Evolutionary conservation across 2,888 invertebrate genomes (phyloP).

Genomic region (Thysanoteuthis rhombus): DNA sequence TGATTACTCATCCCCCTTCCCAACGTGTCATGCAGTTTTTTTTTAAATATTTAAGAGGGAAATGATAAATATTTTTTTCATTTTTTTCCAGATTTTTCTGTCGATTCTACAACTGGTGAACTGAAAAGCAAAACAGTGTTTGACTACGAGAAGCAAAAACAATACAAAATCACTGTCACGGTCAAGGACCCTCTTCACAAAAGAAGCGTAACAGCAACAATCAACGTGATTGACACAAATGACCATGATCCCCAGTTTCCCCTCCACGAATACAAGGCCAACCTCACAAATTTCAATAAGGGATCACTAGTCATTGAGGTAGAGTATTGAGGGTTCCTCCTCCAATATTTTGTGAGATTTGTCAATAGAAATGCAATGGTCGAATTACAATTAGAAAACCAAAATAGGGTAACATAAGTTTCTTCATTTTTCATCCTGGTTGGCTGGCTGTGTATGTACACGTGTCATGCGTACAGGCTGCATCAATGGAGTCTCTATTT

Average conservation of each 20-base stretch:
- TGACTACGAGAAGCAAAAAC: background rate
- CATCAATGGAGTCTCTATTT: no score
- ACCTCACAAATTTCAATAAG: background rate
- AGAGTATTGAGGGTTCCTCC: no score
- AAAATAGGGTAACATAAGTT: no score
- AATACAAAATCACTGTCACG: background rate
- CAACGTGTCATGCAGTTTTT: no score
- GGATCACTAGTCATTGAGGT: background rate
- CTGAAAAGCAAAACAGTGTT: background rate
- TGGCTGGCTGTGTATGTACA: no score
- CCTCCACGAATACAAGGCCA: background rate
- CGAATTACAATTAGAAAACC: no score
- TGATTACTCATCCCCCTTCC: no score
- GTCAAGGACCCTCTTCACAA: background rate
- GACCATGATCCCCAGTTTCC: background rate
- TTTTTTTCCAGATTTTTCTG: background rate
- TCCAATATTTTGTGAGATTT: no score
- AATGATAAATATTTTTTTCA: background rate
- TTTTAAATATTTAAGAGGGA: no score
- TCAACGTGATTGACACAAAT: background rate
- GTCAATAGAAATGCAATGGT: no score
- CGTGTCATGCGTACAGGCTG: no score
- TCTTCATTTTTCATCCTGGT: no score
- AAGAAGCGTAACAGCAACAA: background rate
- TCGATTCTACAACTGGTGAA: background rate